phyloP scores from a whole-genome alignment of 2,113 vertebrate species.

The Synchiropus splendidus region DNA sequence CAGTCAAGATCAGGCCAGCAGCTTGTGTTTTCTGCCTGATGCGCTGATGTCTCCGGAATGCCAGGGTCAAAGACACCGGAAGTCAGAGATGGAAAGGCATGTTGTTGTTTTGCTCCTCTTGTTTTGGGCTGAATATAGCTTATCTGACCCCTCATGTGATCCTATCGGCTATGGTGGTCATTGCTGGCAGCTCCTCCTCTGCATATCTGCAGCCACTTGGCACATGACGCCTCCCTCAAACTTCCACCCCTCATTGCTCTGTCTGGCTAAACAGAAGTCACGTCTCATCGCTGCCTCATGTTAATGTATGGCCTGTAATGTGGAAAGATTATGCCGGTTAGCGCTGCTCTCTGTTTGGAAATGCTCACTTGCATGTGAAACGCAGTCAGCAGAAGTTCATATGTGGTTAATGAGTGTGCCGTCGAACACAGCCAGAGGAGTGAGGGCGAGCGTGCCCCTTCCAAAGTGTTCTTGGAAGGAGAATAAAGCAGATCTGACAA shows the following conservation, averaged over 20 bases:
- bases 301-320: constrained; percentile 51
- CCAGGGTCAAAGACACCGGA: constrained; percentile 9
- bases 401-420: constrained; percentile 46
- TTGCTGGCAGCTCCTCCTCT: constrained; percentile 30
- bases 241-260: constrained; percentile 22
- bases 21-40: constrained; percentile 7
- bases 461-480: constrained; percentile 39
- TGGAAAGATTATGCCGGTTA: constrained; percentile 28
- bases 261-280: constrained; percentile 42
- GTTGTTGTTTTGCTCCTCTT: constrained; percentile 2
- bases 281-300: constrained; percentile 25
- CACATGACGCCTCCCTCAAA: constrained; percentile 25
- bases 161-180: constrained; percentile 1
- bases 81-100: neutral
- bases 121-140: constrained; percentile 11
- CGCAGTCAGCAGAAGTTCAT: constrained; percentile 18
- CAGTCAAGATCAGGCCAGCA: constrained; percentile 4
- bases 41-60: constrained; percentile 4
- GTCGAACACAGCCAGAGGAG: constrained; percentile 33
- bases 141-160: constrained; percentile 19
- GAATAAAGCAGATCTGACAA: constrained; percentile 62
- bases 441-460: constrained; percentile 36
- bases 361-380: constrained; percentile 22
- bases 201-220: constrained; percentile 39
- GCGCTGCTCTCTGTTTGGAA: constrained; percentile 11